Conservation (phyloP, 2,797 vertebrate species). For the Hypotaenidia philippensis region DNA sequence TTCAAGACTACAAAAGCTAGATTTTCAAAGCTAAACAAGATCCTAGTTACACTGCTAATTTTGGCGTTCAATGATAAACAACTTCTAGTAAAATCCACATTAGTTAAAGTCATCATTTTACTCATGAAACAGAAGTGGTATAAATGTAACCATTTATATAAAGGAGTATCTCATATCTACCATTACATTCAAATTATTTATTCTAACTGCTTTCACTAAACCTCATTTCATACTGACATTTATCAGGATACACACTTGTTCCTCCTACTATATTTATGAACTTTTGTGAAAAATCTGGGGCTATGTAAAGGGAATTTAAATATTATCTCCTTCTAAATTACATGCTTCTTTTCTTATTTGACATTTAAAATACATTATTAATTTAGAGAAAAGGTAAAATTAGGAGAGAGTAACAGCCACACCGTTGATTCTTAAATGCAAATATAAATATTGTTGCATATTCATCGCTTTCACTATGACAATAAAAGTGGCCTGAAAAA, state of each 20-base stretch:
- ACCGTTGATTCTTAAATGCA: background rate
- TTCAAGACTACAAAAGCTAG: constrained; percentile 6
- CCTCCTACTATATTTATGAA: background rate
- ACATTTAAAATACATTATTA: background rate
- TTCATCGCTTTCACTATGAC: background rate
- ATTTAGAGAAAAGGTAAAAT: background rate
- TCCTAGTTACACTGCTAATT: background rate
- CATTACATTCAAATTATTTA: background rate
- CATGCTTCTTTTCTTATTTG: background rate
- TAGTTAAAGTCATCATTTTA: background rate
- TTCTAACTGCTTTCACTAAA: background rate
- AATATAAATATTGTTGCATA: background rate
- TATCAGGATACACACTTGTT: background rate
- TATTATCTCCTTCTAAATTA: background rate
- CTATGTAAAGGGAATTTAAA: background rate
- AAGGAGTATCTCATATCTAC: background rate
- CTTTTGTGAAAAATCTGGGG: background rate
- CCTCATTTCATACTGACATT: background rate
- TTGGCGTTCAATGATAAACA: background rate
- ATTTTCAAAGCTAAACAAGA: constrained; percentile 2
- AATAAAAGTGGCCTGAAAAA: background rate
- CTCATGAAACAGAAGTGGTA: background rate
- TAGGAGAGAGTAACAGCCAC: background rate
- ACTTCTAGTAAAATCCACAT: background rate
- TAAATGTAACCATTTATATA: background rate